Evolutionary conservation across 2,888 invertebrate genomes (phyloP).

Genomic region (Tipula vernalis): DNA sequence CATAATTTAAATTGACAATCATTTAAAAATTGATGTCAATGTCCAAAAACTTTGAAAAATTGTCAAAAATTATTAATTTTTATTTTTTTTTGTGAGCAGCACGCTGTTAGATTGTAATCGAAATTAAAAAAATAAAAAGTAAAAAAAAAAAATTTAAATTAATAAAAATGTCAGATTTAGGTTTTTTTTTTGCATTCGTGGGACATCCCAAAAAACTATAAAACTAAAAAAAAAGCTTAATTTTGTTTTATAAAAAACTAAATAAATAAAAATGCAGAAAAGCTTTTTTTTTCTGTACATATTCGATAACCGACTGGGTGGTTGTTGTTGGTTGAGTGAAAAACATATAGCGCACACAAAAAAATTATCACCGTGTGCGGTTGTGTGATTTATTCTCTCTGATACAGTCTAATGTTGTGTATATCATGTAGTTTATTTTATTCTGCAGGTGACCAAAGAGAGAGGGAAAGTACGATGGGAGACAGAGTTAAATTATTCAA

Average conservation of each 20-base stretch:
- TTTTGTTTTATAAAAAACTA: background rate
- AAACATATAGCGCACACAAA: background rate
- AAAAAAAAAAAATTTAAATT: background rate
- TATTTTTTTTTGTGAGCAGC: background rate
- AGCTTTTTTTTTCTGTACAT: background rate
- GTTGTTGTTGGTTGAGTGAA: background rate
- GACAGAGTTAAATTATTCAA: background rate
- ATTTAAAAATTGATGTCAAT: background rate
- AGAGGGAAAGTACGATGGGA: background rate
- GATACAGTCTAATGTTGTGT: background rate
- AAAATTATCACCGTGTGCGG: background rate
- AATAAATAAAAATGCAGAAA: background rate
- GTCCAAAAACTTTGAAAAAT: background rate
- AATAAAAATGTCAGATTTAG: background rate
- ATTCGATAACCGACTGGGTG: background rate
- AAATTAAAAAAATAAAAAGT: background rate
- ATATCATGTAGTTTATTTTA: background rate
- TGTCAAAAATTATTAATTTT: background rate
- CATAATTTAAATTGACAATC: background rate
- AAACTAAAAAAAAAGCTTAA: background rate
- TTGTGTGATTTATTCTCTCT: background rate
- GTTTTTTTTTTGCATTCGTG: background rate
- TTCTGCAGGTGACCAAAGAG: background rate
- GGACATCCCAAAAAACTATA: slow-evolving; percentile 4
- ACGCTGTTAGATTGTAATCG: background rate